These are phyloP conservation scores for Microcebus griseorufus DNA, from an alignment of 2,113 vertebrate species.

Conservation along the genomic window DNA sequence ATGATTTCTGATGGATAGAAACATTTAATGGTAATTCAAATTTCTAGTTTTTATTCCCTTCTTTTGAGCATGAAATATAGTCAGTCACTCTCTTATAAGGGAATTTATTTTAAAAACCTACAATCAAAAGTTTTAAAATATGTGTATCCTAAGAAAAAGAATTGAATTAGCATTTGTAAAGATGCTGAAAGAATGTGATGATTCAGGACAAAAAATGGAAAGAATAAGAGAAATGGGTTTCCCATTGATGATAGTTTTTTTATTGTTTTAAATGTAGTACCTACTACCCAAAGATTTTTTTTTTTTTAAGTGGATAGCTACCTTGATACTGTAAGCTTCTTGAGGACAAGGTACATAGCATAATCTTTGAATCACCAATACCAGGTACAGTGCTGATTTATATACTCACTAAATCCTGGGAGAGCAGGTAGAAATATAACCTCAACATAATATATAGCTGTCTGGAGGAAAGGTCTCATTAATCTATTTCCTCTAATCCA, in stretches of 20 bases:
- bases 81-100: not conserved
- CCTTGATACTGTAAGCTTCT: not conserved
- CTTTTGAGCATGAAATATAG: not conserved
- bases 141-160: not conserved
- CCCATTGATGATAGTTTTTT: not conserved
- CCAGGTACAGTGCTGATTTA: not conserved
- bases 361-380: not conserved
- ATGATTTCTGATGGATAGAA: not conserved
- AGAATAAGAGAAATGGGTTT: not conserved
- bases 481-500: not conserved
- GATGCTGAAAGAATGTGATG: not conserved
- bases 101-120: not conserved
- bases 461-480: not conserved
- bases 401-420: not conserved
- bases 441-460: no score
- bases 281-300: not conserved
- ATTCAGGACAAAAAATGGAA: not conserved
- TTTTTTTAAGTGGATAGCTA: not conserved
- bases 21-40: not conserved
- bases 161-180: not conserved
- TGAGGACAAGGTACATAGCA: not conserved
- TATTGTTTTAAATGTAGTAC: not conserved
- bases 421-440: not conserved
- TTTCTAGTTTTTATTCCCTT: slow-evolving; percentile 2
- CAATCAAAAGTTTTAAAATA: not conserved